These are phyloP conservation scores for Malaclemys terrapin DNA, from an alignment of 2,113 vertebrate species.

Conservation along the genomic window DNA sequence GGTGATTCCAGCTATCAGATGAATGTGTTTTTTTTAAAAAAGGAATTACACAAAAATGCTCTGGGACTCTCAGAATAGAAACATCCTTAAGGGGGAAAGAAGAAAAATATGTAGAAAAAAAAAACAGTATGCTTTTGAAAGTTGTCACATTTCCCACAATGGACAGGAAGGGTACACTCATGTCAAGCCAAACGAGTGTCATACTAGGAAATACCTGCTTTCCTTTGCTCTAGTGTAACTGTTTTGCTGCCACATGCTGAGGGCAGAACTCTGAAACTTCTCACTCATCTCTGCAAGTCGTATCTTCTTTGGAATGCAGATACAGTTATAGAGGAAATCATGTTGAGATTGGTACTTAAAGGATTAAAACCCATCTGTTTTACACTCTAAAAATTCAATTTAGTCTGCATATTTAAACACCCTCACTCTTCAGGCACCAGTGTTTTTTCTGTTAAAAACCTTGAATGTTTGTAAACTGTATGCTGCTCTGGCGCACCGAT, in stretches of 20 bases:
- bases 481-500: fast-evolving
- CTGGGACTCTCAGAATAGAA: neutral
- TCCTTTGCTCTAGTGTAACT: neutral
- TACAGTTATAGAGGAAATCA: neutral
- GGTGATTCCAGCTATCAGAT: neutral
- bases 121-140: neutral
- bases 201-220: neutral
- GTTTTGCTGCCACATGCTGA: neutral
- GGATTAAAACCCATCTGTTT: neutral
- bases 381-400: neutral
- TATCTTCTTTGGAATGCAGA: neutral
- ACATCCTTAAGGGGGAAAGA: neutral
- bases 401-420: neutral
- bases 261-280: neutral
- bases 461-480: fast-evolving
- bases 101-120: neutral
- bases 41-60: neutral
- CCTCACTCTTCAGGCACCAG: neutral
- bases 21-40: neutral
- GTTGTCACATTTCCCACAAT: neutral
- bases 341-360: neutral
- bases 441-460: neutral
- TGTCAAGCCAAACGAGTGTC: neutral
- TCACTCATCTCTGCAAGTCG: neutral
- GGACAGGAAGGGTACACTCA: neutral